Evolutionary conservation across 2,888 invertebrate species (phyloP), one percentile per base, ranked within the genome.

Genomic region (Salpingus planirostris): DNA sequence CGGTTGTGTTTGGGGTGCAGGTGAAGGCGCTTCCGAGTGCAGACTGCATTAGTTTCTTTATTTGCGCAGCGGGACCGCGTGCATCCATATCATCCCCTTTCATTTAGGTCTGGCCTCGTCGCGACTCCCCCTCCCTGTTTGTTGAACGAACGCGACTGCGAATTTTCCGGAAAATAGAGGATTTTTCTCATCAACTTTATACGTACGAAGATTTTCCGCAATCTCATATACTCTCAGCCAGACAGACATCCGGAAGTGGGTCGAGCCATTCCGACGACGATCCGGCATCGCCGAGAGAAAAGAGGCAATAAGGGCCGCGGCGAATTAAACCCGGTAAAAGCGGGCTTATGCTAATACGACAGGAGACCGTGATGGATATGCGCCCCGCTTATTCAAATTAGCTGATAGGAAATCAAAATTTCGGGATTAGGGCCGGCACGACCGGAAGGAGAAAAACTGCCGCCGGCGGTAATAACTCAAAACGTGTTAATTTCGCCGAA

Each of bases 71-170:
- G 56, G 51, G 52, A 49, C 43, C 44, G 38, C 50, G 50, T 58
- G 56, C 52, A 56, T 55, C 55, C 53, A 54, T 52, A 56, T 55
- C 52, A 55, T 54, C 53, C 49, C 49, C 49, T 52, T 51, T 55
- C 50, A 52, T 50, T 52, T 52, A 44, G 44, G 41, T 40, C 39
- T 44, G 14, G 34, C 34, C 42, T 43, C 33, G 42, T 36, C 38
- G 40, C 39, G 31, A 40, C 33, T 28, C 27, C n/a, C n/a, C 24
- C 28, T 29, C 25, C 32, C 13, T 35, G 38, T 43, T 42, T 45
- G 35, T 36, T 42, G 38, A 31, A 35, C 25, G 27, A 26, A 31
- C 31, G 29, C 29, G 34, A 40, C n/a, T 31, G 37, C 34, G 31
- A 23, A 15, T 40, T 24, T 38, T 29, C 15, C 21, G 27, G 29